Percentiles rank a stretch among this genome's conserved stretches.
Conservation (phyloP, 2,113 vertebrate species). For the Tiliqua scincoides region DNA sequence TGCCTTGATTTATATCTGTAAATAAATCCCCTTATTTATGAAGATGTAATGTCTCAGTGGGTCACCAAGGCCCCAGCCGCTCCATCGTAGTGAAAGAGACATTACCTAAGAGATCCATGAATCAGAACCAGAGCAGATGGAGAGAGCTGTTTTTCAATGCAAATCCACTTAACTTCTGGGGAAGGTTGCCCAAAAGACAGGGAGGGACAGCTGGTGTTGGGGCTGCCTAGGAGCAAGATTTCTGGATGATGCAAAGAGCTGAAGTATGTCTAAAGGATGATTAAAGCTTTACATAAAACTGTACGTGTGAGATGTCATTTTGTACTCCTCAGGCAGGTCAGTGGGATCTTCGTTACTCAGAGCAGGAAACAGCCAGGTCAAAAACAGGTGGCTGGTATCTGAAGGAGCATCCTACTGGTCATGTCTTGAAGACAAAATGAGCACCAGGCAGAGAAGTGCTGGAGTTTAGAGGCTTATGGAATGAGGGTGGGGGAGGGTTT, state of each 20-base stretch:
- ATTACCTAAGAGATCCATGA: slow-evolving; percentile 76
- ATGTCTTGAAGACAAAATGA: neutral
- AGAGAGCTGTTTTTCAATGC: slow-evolving; percentile 63
- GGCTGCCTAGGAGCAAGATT: slow-evolving; percentile 6
- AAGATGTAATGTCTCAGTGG: slow-evolving; percentile 70
- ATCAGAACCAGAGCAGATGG: slow-evolving; percentile 67
- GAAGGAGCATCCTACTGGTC: neutral
- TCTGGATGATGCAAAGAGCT: slow-evolving; percentile 17
- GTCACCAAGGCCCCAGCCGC: slow-evolving; percentile 66
- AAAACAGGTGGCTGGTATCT: neutral
- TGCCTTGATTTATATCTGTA: slow-evolving; percentile 75
- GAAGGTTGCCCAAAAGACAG: slow-evolving; percentile 53
- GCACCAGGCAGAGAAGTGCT: neutral
- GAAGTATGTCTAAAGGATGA: neutral
- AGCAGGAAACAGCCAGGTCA: neutral
- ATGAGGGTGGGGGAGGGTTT: too few relatives aligned
- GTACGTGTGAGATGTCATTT: neutral
- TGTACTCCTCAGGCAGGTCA: neutral
- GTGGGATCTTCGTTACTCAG: neutral
- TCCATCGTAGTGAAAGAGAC: slow-evolving; percentile 69
- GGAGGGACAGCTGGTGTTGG: slow-evolving; percentile 42
- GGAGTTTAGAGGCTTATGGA: neutral
- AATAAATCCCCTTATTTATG: slow-evolving; percentile 74
- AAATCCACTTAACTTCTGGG: slow-evolving; percentile 31
- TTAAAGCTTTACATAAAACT: neutral